Evolutionary conservation across 64 coral and sea anemone genomes (phyloP), one percentile per base, ranked within the genome.

Genomic region (Actinia equina): DNA sequence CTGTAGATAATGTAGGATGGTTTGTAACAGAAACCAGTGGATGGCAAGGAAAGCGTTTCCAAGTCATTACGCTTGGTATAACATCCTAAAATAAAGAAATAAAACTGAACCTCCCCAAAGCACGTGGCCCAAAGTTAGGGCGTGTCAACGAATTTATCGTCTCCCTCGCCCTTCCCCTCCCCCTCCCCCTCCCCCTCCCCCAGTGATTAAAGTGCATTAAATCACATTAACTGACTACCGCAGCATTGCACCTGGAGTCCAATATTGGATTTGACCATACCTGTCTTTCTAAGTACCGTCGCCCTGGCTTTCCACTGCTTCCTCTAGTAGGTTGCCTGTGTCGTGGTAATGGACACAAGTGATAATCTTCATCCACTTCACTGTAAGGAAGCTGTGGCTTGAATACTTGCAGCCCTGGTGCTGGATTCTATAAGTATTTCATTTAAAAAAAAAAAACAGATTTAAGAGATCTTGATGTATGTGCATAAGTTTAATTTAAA

Each of bases 11-110:
- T 53, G 93, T 95, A 57, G 97, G 97, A 69, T 86, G 92, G 67
- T 94, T 92, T 55, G 80, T 87, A 83, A 92, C 83, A 26, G 93
- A 92, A 52, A 95, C 97, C 17, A 99, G 86, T 79, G 90, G 77
- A 59, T 99, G 97, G 46, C 97, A 95, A 20, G 97, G 91, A 85
- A 99, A 99, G 44, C 97, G 87, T 61, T 99, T 99, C 97, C 97
- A 99, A 41, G 97, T 99, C 97, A 99, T 99, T 14, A 99, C 93
- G 44, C 97, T 93, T 86, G 97, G 93, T 86, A 99, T 99, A 26
- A 99, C 97, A 88, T 99, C 93, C 97, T 99, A 52, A 79, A 88
- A 86, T 80, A 45, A 43, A 58, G 42, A 17, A 84, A 65, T 17
- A 20, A 26, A 51, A 51, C 9, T 37, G 11, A 80, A 19, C 7